Base-by-base conservation (phyloP, 2,113 vertebrate species). In the Lates calcarifer region DNA sequence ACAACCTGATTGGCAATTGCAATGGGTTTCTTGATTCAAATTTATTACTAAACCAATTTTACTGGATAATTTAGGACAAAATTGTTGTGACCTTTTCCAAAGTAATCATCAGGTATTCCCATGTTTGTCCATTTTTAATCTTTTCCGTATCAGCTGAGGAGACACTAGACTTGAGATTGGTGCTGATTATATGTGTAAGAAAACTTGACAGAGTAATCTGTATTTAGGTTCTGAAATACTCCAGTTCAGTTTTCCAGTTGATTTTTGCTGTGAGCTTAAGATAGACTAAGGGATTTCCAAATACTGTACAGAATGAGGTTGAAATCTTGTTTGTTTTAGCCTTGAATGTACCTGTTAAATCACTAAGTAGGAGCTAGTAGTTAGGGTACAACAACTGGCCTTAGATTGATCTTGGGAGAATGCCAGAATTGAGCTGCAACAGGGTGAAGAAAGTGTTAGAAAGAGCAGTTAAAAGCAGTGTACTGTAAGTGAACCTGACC, bases 341-440 rank as follows among this genome's bases (percentile, higher is more conserved):
- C 26, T 49, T 58, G 35, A 76, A 47, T 65, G 12, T 33, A 33
- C 18, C 41, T 43, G 35, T 24, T 49, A 55, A 35, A 26, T 62
- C 26, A 45, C 22, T 22, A 20, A 13, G 14, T 14, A 15, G 53
- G 20, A 35, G 22, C 26, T 33, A 33, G 51, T 22, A 51, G 37
- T 76, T 24, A n/a, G 3, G 13, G 20, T 49, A 29, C 13, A 67
- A 3, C 68, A 64, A 31, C 7, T 5, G 24, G 31, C 62, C 56
- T 57, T 9, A 13, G 18, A 43, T 43, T 56, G 43, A 72, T 77
- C 56, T 56, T 73, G 26, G 43, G 15, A 37, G 41, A 71, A 41
- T 66, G 72, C 39, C 68, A 77, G 65, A 37, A 64, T 17, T 57
- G 53, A 84, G 22, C 47, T 77, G 14, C 43, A 60, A 28, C 11